Evolutionary conservation across 37 sponge, comb jelly and placozoan species (phyloP).

Genomic region (Hormiphora californensis): DNA sequence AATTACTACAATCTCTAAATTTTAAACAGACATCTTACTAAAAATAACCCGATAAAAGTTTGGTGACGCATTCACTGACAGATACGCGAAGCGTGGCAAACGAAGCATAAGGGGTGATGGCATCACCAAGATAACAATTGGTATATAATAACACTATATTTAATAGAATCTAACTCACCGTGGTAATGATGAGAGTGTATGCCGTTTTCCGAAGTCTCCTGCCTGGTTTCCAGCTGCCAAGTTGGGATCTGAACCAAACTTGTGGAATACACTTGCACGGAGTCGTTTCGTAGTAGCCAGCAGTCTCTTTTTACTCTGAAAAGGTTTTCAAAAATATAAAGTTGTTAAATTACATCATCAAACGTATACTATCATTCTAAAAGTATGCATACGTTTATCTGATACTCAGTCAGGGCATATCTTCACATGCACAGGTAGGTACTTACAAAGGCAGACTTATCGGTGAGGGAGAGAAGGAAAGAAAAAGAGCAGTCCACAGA

Average conservation of each 20-base stretch:
- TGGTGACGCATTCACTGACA: too few species aligned
- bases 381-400: too few species aligned
- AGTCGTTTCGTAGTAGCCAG: neutral
- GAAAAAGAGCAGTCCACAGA: neutral
- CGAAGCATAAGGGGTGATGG: neutral
- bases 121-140: too few species aligned
- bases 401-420: neutral
- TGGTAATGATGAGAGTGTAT: too few species aligned
- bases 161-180: neutral
- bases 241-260: conserved; percentile 11
- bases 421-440: neutral
- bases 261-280: neutral
- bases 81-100: neutral
- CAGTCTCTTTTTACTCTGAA: neutral
- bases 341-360: too few species aligned
- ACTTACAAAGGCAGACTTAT: neutral
- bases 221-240: neutral
- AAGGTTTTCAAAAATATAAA: too few species aligned
- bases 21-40: too few species aligned
- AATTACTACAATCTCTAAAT: too few species aligned
- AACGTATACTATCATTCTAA: too few species aligned
- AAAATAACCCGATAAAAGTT: too few species aligned
- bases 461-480: neutral
- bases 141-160: too few species aligned
- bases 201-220: too few species aligned